These are phyloP conservation scores for Notothenia coriiceps DNA, from an alignment of 2,113 vertebrate species.

Conservation along the genomic window DNA sequence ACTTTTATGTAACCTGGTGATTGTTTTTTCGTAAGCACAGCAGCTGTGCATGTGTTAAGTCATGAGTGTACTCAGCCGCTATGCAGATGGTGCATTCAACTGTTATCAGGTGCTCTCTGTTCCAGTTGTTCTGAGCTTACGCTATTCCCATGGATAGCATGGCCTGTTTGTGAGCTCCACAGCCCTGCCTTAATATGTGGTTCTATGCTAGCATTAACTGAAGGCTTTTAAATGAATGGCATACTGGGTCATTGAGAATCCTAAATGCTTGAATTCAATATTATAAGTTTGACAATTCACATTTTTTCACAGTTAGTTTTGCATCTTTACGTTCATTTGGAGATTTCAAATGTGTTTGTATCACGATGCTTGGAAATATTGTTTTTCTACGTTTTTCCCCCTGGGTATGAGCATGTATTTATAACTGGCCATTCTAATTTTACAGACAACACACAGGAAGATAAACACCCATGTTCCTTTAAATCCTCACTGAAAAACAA, in stretches of 20 bases:
- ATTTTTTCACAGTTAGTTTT: background rate
- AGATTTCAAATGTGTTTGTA: background rate
- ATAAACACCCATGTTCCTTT: background rate
- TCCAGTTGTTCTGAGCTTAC: slow-evolving; percentile 37
- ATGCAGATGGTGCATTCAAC: slow-evolving; percentile 60
- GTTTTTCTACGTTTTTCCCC: background rate
- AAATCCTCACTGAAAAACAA: slow-evolving; percentile 26
- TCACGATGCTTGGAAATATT: background rate
- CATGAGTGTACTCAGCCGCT: slow-evolving; percentile 36
- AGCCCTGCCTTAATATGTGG: background rate
- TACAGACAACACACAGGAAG: background rate
- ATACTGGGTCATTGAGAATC: background rate
- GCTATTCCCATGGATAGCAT: slow-evolving; percentile 29
- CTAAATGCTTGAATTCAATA: no score
- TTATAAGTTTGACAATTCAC: no score
- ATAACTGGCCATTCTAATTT: background rate
- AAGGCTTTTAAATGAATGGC: background rate
- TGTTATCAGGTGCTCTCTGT: slow-evolving; percentile 45
- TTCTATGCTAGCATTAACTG: background rate
- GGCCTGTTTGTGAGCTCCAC: slow-evolving; percentile 3
- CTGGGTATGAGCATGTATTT: no score
- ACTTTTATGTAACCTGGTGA: slow-evolving; percentile 63
- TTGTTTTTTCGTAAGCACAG: slow-evolving; percentile 59
- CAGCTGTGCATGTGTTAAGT: slow-evolving; percentile 50
- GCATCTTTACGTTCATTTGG: background rate